Percentiles rank a stretch among this genome's conserved stretches.
Evolutionary conservation across 2,113 vertebrate species (phyloP).

Genomic region (Varanus salvator): DNA sequence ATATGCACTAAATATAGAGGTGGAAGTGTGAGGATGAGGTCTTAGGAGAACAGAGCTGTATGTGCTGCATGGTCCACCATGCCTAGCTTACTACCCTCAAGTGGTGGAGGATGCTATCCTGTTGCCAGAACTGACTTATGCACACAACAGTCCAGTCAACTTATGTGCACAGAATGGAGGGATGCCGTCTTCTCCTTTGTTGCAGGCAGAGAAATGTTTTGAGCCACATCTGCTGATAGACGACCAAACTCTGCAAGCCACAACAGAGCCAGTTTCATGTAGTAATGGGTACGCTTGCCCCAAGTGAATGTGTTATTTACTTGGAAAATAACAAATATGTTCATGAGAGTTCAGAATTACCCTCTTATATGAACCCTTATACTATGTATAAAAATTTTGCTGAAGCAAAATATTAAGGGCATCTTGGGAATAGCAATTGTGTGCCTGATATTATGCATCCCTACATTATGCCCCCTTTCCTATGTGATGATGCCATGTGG

Average conservation of each 20-base stretch:
- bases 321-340: no score
- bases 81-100: background rate
- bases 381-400: no score
- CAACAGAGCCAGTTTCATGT: background rate
- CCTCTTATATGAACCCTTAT: no score
- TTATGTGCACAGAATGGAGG: background rate
- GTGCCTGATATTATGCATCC: no score
- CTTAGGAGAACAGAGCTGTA: background rate
- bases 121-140: background rate
- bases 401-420: no score
- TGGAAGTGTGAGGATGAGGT: background rate
- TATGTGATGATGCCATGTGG: no score
- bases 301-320: no score
- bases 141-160: background rate
- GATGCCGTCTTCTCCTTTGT: background rate
- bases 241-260: no score
- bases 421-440: no score
- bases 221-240: background rate
- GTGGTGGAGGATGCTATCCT: background rate
- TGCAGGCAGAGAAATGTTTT: background rate
- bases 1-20: background rate
- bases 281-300: no score
- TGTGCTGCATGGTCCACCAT: background rate
- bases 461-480: no score
- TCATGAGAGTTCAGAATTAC: no score